Evolutionary conservation across 2,113 vertebrate species (phyloP).

Genomic region (Aix galericulata): DNA sequence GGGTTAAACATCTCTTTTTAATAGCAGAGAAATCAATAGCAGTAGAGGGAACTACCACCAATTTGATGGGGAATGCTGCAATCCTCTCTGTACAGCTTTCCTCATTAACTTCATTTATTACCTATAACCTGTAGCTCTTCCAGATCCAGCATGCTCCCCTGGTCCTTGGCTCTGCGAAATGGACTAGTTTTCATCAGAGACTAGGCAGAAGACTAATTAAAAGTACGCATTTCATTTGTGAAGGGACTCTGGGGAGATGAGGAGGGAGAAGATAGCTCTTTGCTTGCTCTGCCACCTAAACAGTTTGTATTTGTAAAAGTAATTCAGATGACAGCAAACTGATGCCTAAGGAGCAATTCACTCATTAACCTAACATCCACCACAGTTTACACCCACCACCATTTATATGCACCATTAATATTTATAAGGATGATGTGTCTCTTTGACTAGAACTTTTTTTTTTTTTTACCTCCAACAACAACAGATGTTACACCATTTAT

Average conservation of each 20-base stretch:
- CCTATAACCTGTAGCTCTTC: not conserved
- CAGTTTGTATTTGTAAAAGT: constrained; percentile 13
- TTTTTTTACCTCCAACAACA: constrained; percentile 4
- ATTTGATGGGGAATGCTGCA: not conserved
- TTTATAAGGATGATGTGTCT: constrained; percentile 50
- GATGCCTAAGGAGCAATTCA: constrained; percentile 15
- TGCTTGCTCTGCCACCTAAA: not conserved
- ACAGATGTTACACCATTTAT: constrained; percentile 45
- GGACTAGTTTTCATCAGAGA: not conserved
- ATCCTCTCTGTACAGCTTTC: not conserved
- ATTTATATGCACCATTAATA: constrained; percentile 44
- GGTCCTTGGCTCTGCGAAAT: not conserved
- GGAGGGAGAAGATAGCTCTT: not conserved
- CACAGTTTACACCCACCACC: not conserved
- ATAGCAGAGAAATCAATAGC: not conserved
- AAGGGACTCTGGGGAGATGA: constrained; percentile 4
- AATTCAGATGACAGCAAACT: not conserved
- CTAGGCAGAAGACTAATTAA: constrained; percentile 12
- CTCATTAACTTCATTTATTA: not conserved
- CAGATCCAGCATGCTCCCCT: not conserved
- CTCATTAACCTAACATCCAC: constrained; percentile 12
- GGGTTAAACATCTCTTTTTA: not conserved
- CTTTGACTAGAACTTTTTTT: constrained; percentile 29
- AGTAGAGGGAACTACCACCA: not conserved
- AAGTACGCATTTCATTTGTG: not conserved